Evolutionary conservation across 2,797 vertebrate species (phyloP), one percentile per base, ranked within the genome.

Genomic region (Bovichtus variegatus): DNA sequence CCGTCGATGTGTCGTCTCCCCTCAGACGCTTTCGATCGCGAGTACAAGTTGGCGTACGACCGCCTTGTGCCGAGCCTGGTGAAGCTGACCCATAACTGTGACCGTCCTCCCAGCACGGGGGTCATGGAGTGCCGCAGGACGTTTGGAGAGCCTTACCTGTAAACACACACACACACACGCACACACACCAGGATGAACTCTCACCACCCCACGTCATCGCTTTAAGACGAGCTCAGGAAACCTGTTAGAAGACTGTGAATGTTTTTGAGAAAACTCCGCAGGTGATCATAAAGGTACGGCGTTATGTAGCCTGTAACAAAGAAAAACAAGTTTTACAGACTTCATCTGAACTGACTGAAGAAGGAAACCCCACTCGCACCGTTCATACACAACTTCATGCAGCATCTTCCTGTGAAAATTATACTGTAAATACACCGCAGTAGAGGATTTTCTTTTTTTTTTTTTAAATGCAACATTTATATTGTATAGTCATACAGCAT

Each of bases 81-180:
- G 90, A 99, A 98, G 93, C 96, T 95, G 80, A 99, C 97, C 31
- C 97, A 97, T 15, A 98, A 98, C 87, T 99, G 97, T 55, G 98
- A 99, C 74, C 95, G 97, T 6, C 98, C 98, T 0, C 97, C 98
- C 3, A 97, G 97, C 77, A 95, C 97, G 0, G 98, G 98, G 6
- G 98, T 99, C 85, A 97, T 97, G 96, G 97, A 99, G 88, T 99
- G 98, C 86, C 96, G 98, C 8, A 96, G 97, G 93, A 97, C 96
- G 23, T 99, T 99, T 60, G 97, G 97, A 88, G 97, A 99, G 85
- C 98, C 97, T 0, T 97, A 96, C 90, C 97, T 90, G 73, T 92
- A 19, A 25, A n/a, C n/a, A 34, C 31, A 34, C 8, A 34, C 31
- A 34, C 9, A 12, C 47, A 15, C 38, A 10, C 38, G 9, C 44